A percentile compares a stretch with the other conserved stretches of the same genome.
phyloP scores from a whole-genome alignment of 2,797 vertebrate species.

The Sebastes hubbsi region DNA sequence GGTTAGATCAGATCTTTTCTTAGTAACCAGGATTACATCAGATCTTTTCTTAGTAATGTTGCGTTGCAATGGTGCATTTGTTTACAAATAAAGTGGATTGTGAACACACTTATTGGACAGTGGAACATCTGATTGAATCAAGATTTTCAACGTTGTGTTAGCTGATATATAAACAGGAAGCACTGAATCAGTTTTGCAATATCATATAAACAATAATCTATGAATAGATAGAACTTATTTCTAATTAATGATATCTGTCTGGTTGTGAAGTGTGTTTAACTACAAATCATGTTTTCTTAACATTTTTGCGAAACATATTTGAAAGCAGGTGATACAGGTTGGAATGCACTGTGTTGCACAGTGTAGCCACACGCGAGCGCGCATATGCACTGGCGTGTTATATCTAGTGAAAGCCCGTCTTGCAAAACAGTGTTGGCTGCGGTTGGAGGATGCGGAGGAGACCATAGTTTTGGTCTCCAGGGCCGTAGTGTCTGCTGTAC shows the following conservation, averaged over 20 bases:
- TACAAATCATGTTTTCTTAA: neutral
- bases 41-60: neutral
- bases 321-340: neutral
- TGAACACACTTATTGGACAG: neutral
- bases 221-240: neutral
- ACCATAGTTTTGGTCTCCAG: too few species aligned
- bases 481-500: too few species aligned
- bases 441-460: too few species aligned
- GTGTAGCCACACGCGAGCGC: too few species aligned
- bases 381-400: too few species aligned
- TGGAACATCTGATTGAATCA: neutral
- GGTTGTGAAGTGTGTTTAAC: neutral
- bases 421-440: too few species aligned
- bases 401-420: too few species aligned
- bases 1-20: neutral
- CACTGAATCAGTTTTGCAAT: neutral
- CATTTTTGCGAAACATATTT: neutral
- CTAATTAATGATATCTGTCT: neutral
- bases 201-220: neutral
- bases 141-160: neutral
- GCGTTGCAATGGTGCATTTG: neutral
- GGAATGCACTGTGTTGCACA: neutral
- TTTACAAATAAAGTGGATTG: neutral
- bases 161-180: conserved; percentile 11
- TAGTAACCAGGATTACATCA: neutral